Evolutionary conservation across 2,888 invertebrate genomes (phyloP), one percentile per base, ranked within the genome.

Genomic region (Arctia plantaginis): DNA sequence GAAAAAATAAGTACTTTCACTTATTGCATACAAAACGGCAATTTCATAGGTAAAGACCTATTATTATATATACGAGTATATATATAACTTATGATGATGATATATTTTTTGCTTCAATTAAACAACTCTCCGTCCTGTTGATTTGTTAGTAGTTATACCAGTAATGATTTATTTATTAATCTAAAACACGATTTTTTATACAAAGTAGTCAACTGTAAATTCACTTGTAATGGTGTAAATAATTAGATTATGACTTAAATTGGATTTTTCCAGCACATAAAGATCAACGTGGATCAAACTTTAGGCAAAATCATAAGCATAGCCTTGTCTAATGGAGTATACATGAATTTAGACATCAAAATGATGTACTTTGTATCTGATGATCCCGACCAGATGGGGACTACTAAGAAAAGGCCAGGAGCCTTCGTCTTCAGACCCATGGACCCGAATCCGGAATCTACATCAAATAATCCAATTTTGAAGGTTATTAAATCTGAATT

Each of bases 381-480:
- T 66, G 94, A 94, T 6, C 98, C 98, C 0, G 93, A 97, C 73
- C 97, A 97, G 82, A 88, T 90, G 1, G 92, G 93, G 0, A 95
- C 88, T 0, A 96, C 96, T 0, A 86, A 82, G 79, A 96, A 97
- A 79, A 97, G 97, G 0, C 98, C 99, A 0, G 99, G 99, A 0
- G 98, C 99, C 0, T 99, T 98, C 85, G 97, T 99, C 15, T 98
- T 98, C 89, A 95, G 98, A 65, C 97, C 90, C 0, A 88, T 92
- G 76, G 90, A 92, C 23, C 76, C 83, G 0, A 75, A 81, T 3
- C 71, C 71, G 30, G 71, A 65, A 33, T n/a, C 85, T 89, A 3
- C 77, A 73, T 3, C 77, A 80, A 3, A 80, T 87, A 0, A 84
- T 84, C 66, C 66, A 0, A 23, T 20, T 27, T 41, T 55, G 0